Evolutionary conservation across 2,888 invertebrate genomes (phyloP), one percentile per base, ranked within the genome.

Genomic region (Pollenia griseotomentosa): DNA sequence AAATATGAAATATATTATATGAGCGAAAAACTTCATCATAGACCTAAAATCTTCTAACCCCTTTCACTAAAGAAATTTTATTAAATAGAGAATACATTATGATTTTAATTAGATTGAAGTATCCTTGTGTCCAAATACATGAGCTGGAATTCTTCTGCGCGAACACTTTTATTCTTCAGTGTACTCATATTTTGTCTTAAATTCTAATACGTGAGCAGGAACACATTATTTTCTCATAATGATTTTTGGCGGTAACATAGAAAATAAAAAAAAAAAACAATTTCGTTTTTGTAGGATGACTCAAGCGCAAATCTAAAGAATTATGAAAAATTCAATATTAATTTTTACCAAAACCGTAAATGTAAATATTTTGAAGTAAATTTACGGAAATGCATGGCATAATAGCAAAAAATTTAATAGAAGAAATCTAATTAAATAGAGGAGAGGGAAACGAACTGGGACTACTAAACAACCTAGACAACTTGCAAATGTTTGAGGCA

Each of bases 341-440:
- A 71, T 83, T 65, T 65, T 53, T 71, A 71, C 55, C 42, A 33
- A 66, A 81, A 82, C 59, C 55, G 16, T 65, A 70, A 77, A 84
- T 82, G 78, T 87, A 87, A 87, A 87, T 87, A 84, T 84, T 84
- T 74, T 77, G 65, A 83, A 83, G 71, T 59, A 61, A 83, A 71
- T 80, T 74, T 78, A 68, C 84, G 87, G 84, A 87, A 84, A 82
- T 78, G 87, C 74, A 66, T 51, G 46, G 68, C 11, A 59, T 53
- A 74, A 61, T 8, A 16, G 44, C n/a, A 63, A 63, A 63, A 78
- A 59, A 23, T 23, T 23, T 23, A 68, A 16, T 2, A 46, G 33
- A 57, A 48, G 23, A 61, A 51, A 68, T 11, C 12, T 65, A 61
- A 80, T 74, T 83, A 61, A 65, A 46, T 63, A 16, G 55, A 55